Evolutionary conservation across 2,113 vertebrate species (phyloP).

Genomic region (Sinocyclocheilus anshuiensis): DNA sequence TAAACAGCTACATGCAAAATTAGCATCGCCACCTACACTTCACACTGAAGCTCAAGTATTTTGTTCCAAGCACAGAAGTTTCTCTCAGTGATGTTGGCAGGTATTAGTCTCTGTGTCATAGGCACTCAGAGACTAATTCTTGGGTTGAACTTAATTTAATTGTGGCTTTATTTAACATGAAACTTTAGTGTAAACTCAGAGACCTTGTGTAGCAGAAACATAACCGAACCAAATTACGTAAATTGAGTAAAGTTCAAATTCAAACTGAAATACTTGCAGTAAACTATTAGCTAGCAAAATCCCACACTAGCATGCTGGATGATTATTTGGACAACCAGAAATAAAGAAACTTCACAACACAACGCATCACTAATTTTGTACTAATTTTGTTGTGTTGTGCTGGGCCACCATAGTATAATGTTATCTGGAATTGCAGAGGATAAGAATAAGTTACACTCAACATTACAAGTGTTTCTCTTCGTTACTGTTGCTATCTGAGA

Average conservation of each 20-base stretch:
- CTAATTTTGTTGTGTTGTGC: too few species aligned
- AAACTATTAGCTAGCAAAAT: background rate
- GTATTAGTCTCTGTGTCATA: background rate
- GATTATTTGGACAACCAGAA: background rate
- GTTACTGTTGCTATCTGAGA: too few species aligned
- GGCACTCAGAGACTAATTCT: background rate
- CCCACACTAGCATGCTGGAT: background rate
- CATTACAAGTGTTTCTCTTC: background rate
- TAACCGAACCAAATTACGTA: background rate
- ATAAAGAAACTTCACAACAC: too few species aligned
- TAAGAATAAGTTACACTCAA: background rate
- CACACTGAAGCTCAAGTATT: conserved; percentile 13
- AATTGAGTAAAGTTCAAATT: background rate
- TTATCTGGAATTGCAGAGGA: background rate
- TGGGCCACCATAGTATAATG: too few species aligned
- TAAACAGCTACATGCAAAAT: conserved; percentile 26
- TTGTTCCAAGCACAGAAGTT: conserved; percentile 3
- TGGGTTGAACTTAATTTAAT: background rate
- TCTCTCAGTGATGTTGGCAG: background rate
- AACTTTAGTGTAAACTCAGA: too few species aligned
- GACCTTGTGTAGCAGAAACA: background rate
- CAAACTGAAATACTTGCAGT: background rate
- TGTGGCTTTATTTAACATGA: background rate
- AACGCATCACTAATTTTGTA: too few species aligned
- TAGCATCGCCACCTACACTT: conserved; percentile 34